Conservation (phyloP, 2,888 invertebrate species). For the Bursaphelenchus okinawaensis region DNA sequence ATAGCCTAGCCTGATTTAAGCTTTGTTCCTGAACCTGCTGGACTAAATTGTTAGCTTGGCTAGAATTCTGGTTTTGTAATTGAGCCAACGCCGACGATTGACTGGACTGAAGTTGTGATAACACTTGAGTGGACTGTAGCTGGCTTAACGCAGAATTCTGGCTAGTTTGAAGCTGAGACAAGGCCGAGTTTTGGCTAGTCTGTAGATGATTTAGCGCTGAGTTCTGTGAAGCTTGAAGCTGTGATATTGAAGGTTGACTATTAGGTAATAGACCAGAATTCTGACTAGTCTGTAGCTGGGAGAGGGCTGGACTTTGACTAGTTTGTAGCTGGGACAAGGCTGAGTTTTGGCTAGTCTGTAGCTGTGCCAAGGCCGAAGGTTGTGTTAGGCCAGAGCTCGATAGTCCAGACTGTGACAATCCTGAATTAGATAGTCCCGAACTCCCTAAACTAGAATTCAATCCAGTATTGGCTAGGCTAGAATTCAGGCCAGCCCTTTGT, state of each 20-base stretch:
- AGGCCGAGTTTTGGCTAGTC: neutral
- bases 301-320: neutral
- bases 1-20: neutral
- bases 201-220: neutral
- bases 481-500: too few relatives aligned
- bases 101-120: neutral
- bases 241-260: too few relatives aligned
- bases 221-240: too few relatives aligned
- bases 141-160: neutral
- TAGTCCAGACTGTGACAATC: too few relatives aligned
- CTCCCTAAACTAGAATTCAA: too few relatives aligned
- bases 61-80: too few relatives aligned
- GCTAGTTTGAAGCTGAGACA: neutral
- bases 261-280: too few relatives aligned
- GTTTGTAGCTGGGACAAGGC: neutral
- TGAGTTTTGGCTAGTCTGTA: neutral
- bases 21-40: neutral
- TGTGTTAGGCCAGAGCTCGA: too few relatives aligned
- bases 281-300: neutral
- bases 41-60: neutral
- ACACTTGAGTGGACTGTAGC: neutral
- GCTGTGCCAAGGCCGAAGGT: too few relatives aligned
- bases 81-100: neutral
- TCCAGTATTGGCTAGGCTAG: too few relatives aligned
- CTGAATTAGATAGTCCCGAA: too few relatives aligned